These are phyloP conservation scores for Drosophila mojavensis DNA, from an alignment of 1,140 invertebrate species.

Conservation along the genomic window DNA sequence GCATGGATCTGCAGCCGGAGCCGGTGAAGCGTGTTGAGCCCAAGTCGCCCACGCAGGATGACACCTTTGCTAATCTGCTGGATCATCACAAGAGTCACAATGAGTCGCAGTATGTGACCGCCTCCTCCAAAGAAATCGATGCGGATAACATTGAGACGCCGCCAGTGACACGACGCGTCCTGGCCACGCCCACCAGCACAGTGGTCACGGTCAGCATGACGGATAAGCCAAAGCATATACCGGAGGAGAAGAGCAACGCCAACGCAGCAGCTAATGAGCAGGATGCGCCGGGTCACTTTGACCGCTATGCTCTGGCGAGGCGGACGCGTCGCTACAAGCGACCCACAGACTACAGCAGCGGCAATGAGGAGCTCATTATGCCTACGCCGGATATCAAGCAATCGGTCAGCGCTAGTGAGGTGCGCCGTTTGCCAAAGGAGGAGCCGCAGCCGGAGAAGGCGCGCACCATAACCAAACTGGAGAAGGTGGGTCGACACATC, in stretches of 20 bases:
- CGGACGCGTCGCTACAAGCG: slow-evolving; percentile 93
- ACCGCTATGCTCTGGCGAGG: slow-evolving; percentile 91
- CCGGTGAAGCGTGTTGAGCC: slow-evolving; percentile 22
- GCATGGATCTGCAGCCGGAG: slow-evolving; percentile 32
- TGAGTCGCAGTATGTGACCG: slow-evolving; percentile 79
- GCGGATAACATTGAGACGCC: slow-evolving; percentile 96
- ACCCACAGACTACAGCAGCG: slow-evolving; percentile 86
- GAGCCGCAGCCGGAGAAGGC: slow-evolving; percentile 49
- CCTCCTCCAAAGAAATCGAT: slow-evolving; percentile 91
- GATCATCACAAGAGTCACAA: slow-evolving; percentile 78
- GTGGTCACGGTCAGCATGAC: slow-evolving; percentile 72
- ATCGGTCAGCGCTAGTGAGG: slow-evolving; percentile 86
- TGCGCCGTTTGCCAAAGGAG: slow-evolving; percentile 83
- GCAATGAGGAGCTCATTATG: slow-evolving; percentile 85
- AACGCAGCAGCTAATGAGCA: slow-evolving; percentile 70
- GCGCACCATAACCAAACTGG: slow-evolving; percentile 84
- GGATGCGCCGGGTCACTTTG: slow-evolving; percentile 89
- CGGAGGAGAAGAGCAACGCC: slow-evolving; percentile 32
- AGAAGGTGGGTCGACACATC: slow-evolving; percentile 82
- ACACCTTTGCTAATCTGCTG: slow-evolving; percentile 61
- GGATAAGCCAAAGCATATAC: slow-evolving; percentile 57
- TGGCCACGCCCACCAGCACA: slow-evolving; percentile 79
- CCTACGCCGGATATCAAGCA: slow-evolving; percentile 59
- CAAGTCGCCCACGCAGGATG: slow-evolving; percentile 53
- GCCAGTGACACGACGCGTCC: slow-evolving; percentile 89